Evolutionary conservation across 1,140 invertebrate genomes (phyloP), one percentile per base, ranked within the genome.

Genomic region (Rhopalosiphum padi): DNA sequence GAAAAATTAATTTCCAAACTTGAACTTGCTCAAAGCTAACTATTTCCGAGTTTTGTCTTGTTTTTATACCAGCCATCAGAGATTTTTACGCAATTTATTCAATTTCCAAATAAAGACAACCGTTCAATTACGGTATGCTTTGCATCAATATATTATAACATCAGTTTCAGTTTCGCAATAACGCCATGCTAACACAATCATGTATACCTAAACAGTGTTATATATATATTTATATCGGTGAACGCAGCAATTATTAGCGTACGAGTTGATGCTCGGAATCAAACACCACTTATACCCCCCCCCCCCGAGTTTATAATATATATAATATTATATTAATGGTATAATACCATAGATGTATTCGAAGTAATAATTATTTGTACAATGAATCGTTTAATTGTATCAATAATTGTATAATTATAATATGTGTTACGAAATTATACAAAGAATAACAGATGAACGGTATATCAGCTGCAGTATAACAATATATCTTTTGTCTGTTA

Each of bases 301-400:
- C n/a, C n/a, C 7, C 37, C 9, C 55, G 15, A 18, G 2, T 22
- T 41, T 8, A 83, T 83, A 41, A 21, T 35, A 37, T 37, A 25
- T 41, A 23, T 41, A 83, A 23, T 37, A 23, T 2, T 46, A 11
- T 46, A 46, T 46, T 11, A 11, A 46, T 46, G 46, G 46, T 46
- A 46, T 46, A 46, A 46, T 23, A 43, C 37, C 23, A 23, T 41
- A 23, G 21, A 23, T 22, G 35, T 8, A 30, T n/a, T 77, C n/a
- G n/a, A 51, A 51, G 18, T 77, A 77, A 68, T 68, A 30, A n/a
- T 43, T 30, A 41, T 43, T 43, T 43, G 23, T 43, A 85, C 22
- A 43, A 85, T 23, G 82, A 25, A n/a, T 86, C 85, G 85, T 46
- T 46, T 86, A n/a, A 86, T 86, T 86, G 43, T 86, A 86, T 86